Conservation (phyloP, 1,140 invertebrate genomes). For the Platyura marginata region DNA sequence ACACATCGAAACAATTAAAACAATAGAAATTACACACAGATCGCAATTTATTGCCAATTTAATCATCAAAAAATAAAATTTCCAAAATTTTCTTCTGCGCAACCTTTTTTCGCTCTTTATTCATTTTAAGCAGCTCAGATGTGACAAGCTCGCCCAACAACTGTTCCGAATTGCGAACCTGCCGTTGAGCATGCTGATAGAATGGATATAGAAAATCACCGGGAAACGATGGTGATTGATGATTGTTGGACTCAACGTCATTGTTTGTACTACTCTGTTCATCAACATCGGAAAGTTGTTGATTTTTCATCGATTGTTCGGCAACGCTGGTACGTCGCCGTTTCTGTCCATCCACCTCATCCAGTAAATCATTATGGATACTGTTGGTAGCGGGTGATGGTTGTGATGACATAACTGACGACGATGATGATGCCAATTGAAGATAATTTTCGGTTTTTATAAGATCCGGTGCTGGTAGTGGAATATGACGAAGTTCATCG, state of each 20-base stretch:
- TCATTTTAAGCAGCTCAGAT: constrained; percentile 22
- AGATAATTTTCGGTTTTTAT: neutral
- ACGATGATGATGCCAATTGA: constrained; percentile 12
- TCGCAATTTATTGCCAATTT: too few relatives aligned
- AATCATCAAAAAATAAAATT: constrained; percentile 22
- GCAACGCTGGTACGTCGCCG: neutral
- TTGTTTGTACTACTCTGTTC: neutral
- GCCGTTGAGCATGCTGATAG: constrained; percentile 19
- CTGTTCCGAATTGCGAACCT: constrained; percentile 17
- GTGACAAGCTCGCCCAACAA: constrained; percentile 21
- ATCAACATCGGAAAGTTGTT: neutral
- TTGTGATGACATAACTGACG: constrained; percentile 19
- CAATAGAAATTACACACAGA: too few relatives aligned
- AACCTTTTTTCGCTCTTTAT: constrained; percentile 19
- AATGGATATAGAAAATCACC: constrained; percentile 21
- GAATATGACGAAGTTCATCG: neutral
- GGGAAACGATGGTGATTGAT: constrained; percentile 9
- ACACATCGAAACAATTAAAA: too few relatives aligned
- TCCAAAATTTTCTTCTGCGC: constrained; percentile 21
- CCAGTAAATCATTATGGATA: constrained; percentile 9
- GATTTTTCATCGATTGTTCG: neutral
- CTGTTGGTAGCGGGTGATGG: constrained; percentile 10
- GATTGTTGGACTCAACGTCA: neutral
- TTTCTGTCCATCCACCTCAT: constrained; percentile 4
- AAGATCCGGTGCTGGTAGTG: neutral